phyloP scores from a whole-genome alignment of 2,888 invertebrate genomes.

The Leptinotarsa juncta region DNA sequence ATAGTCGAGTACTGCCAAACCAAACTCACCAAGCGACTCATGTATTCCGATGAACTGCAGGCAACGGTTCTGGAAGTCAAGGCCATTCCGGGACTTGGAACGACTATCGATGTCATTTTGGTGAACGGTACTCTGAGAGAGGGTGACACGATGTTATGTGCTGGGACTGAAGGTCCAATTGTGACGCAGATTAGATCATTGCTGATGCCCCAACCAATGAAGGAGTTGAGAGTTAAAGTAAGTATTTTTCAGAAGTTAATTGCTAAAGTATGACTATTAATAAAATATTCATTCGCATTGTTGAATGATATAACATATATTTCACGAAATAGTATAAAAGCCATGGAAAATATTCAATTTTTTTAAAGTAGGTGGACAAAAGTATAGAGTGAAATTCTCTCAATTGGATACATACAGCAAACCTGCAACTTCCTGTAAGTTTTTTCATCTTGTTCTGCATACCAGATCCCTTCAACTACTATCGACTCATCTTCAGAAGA shows the following conservation, averaged over 20 bases:
- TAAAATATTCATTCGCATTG: too few relatives aligned
- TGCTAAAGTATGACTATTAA: background rate
- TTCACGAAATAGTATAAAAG: too few relatives aligned
- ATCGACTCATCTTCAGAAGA: too few relatives aligned
- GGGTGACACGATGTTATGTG: constrained; percentile 94
- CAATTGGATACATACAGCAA: too few relatives aligned
- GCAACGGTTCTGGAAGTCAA: constrained; percentile 82
- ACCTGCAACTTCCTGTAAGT: too few relatives aligned
- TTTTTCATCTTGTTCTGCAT: too few relatives aligned
- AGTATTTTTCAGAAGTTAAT: constrained; percentile 24
- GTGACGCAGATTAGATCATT: constrained; percentile 96
- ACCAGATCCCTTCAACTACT: too few relatives aligned
- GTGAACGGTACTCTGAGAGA: constrained; percentile 95
- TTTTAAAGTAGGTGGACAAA: too few relatives aligned
- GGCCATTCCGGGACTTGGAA: constrained; percentile 95
- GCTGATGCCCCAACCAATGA: constrained; percentile 97
- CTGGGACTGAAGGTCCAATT: constrained; percentile 98
- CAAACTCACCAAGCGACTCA: constrained; percentile 71
- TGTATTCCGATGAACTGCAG: constrained; percentile 93
- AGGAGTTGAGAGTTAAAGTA: constrained; percentile 95
- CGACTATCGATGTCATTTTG: constrained; percentile 98
- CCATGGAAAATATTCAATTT: too few relatives aligned
- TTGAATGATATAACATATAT: too few relatives aligned
- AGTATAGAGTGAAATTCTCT: too few relatives aligned
- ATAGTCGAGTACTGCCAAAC: constrained; percentile 93